These are phyloP conservation scores for Sylvicola cinctus DNA, from an alignment of 2,888 invertebrate genomes.

Conservation along the genomic window DNA sequence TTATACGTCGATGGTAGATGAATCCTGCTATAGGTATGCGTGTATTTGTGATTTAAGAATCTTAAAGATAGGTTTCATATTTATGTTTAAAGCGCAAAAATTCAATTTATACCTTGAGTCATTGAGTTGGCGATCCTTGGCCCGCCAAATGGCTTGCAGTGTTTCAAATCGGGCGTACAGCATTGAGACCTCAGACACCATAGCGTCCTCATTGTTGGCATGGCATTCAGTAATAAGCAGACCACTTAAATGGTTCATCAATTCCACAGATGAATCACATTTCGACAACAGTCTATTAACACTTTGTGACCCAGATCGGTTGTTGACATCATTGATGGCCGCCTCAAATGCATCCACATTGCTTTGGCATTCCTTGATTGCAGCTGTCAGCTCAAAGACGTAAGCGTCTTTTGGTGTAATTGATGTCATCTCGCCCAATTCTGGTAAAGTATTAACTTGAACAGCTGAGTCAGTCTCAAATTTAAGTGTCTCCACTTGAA, in stretches of 20 bases:
- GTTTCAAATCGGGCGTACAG: slow-evolving; percentile 45
- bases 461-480: slow-evolving; percentile 58
- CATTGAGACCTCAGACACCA: slow-evolving; percentile 39
- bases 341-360: slow-evolving; percentile 44
- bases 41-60: too few relatives aligned
- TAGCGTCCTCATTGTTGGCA: slow-evolving; percentile 42
- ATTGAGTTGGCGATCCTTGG: slow-evolving; percentile 52
- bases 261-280: slow-evolving; percentile 60
- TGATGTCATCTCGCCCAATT: slow-evolving; percentile 38
- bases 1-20: too few relatives aligned
- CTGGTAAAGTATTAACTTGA: slow-evolving; percentile 61
- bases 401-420: slow-evolving; percentile 70
- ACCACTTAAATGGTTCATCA: slow-evolving; percentile 59
- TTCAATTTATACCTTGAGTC: slow-evolving; percentile 44
- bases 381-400: slow-evolving; percentile 49
- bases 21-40: too few relatives aligned
- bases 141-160: slow-evolving; percentile 46
- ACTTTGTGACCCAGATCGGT: slow-evolving; percentile 42
- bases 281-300: slow-evolving; percentile 56
- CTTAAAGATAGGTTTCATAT: too few relatives aligned
- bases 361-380: slow-evolving; percentile 46
- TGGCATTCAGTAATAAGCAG: slow-evolving; percentile 54
- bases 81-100: slow-evolving; percentile 1
- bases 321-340: slow-evolving; percentile 34
- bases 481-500: slow-evolving; percentile 51